Evolutionary conservation across 2,797 vertebrate species (phyloP), one percentile per base, ranked within the genome.

Genomic region (Eurystomus glaucurus): DNA sequence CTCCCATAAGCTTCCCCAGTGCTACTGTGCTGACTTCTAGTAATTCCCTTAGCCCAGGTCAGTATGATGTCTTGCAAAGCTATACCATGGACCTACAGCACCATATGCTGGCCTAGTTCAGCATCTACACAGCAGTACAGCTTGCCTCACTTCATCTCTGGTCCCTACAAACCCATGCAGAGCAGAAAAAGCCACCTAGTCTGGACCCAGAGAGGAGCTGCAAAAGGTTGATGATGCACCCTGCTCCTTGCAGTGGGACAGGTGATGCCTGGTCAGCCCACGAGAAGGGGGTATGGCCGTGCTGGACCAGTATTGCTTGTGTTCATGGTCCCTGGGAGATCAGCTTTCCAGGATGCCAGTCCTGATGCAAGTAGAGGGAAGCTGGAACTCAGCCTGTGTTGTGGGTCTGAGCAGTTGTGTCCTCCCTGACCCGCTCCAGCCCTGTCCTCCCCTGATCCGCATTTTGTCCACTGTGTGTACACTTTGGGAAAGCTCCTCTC

Each of bases 61-160:
- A 39, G 65, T 3, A 45, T 1, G 72, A 71, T n/a, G n/a, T 14
- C 80, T 96, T 72, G 29, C 72, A 33, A 43, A 93, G 92, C 88
- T 61, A 21, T 96, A 96, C 29, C 86, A 72, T 0, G 88, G 96
- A 96, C 96, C 95, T 94, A 97, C 96, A 97, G 96, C 96, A 96
- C 96, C 96, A 33, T 97, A 96, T 51, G 93, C 96, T 97, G 96
- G 96, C 41, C 88, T 97, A 89, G 77, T 65, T 85, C 5, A 86
- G 95, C 88, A 97, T 96, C 86, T 85, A 55, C 96, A 96, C 80
- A 78, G 80, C 61, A 35, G 75, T 2, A 46, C 58, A 52, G 64
- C 51, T 51, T 23, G 81, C 26, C 15, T 72, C 1, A 2, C 78
- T 60, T 18, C 28, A 4, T 45, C 11, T 31, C 18, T 0, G 68